Base-by-base conservation (phyloP, 2,797 vertebrate species). In the Melanotaenia boesemani region DNA sequence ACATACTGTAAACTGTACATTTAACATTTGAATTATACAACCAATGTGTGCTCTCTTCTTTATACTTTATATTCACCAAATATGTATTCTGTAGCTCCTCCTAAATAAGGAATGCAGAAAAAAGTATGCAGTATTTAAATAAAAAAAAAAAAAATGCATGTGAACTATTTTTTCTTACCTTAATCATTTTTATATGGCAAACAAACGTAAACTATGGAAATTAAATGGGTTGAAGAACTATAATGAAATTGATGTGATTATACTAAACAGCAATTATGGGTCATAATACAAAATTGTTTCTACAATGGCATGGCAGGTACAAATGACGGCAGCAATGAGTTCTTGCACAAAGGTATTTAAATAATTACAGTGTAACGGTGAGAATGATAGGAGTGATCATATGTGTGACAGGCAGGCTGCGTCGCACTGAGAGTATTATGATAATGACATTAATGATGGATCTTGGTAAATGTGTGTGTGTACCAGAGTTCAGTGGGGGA, bases 401-500 rank as follows among this genome's bases (percentile, higher is more conserved):
- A 88, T 76, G 85, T 87, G 80, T 89, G 89, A 90, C 89, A 89
- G 86, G 87, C 87, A 92, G 88, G 76, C 86, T 88, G 88, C 52
- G 41, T 79, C 37, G 73, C 83, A 83, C 85, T 89, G 82, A 88
- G 90, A 88, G 79, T 86, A 88, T 93, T 93, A 92, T 91, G 87
- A 90, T 91, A 92, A 92, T 92, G 84, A 88, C 85, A 92, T 90
- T 91, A 92, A 91, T 93, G 89, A 92, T 91, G 85, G 85, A 89
- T 91, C 82, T 88, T 58, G 76, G 79, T 74, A 82, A 82, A 82
- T 83, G 81, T 84, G 89, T 88, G 82, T 82, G 86, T 87, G 74
- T 20, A 67, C 13, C 82, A 72, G 75, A 88, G 83, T 93, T 90
- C 82, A 67, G 79, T 88, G 81, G 91, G 87, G 90, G 88, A 88